phyloP scores from a whole-genome alignment of 2,888 invertebrate genomes.

The Acrobasis suavella region DNA sequence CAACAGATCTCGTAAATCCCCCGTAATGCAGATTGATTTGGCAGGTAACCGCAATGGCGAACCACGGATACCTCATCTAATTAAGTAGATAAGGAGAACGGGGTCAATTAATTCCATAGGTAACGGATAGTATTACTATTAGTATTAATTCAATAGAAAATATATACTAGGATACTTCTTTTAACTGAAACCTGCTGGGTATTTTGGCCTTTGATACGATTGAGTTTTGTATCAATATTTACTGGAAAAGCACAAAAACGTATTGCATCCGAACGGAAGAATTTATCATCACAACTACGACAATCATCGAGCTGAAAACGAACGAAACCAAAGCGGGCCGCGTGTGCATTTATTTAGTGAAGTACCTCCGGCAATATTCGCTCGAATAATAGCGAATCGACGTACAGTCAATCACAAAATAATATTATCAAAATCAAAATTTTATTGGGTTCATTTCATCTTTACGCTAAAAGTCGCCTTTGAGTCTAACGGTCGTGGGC shows the following conservation, averaged over 20 bases:
- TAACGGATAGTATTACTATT: neutral
- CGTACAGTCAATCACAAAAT: slow-evolving; percentile 31
- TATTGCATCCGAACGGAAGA: neutral
- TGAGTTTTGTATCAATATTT: too few species aligned
- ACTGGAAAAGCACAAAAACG: neutral
- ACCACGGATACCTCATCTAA: slow-evolving; percentile 21
- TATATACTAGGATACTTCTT: neutral
- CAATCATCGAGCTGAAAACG: slow-evolving; percentile 31
- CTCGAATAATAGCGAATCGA: slow-evolving; percentile 72
- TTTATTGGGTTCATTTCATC: too few species aligned
- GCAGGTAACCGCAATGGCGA: slow-evolving; percentile 15
- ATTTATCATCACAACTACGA: slow-evolving; percentile 11
- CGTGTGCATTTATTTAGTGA: slow-evolving; percentile 41
- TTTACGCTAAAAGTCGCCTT: too few species aligned
- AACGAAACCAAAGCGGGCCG: slow-evolving; percentile 38
- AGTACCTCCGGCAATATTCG: slow-evolving; percentile 65
- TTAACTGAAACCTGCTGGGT: too few species aligned
- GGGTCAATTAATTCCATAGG: slow-evolving; percentile 13
- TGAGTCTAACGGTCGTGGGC: too few species aligned
- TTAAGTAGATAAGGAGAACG: slow-evolving; percentile 6
- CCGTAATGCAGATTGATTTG: slow-evolving; percentile 11
- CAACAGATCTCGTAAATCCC: slow-evolving; percentile 6
- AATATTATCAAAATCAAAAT: too few species aligned
- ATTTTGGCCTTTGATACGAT: too few species aligned
- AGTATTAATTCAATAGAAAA: neutral